Evolutionary conservation across 2,888 invertebrate species (phyloP).

Genomic region (Spatulosminthurus flaviceps): DNA sequence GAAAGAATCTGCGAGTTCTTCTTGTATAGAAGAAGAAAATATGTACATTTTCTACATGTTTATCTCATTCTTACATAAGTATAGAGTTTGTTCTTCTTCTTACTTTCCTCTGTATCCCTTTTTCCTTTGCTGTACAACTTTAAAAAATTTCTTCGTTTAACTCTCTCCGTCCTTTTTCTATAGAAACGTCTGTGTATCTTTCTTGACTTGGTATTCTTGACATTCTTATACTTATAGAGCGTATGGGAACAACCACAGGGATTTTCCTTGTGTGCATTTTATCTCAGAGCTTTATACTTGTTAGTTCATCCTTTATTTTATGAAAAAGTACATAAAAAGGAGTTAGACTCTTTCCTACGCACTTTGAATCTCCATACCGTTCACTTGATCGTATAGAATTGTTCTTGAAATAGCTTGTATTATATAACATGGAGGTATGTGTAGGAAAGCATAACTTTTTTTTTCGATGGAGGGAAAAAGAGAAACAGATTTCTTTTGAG

Average conservation of each 20-base stretch:
- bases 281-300: conserved; percentile 1
- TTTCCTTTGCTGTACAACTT: conserved; percentile 4
- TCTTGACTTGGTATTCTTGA: no score
- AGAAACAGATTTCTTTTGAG: conserved; percentile 39
- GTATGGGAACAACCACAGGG: neutral
- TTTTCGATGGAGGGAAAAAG: conserved; percentile 17
- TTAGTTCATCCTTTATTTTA: conserved; percentile 24
- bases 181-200: no score
- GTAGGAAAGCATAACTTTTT: neutral
- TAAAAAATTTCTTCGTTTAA: conserved; percentile 28
- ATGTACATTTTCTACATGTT: neutral
- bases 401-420: no score
- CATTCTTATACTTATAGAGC: neutral
- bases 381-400: neutral
- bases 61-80: neutral
- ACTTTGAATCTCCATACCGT: neutral
- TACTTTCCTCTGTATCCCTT: conserved; percentile 1
- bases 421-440: no score
- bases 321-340: conserved; percentile 19
- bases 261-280: neutral
- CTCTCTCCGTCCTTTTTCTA: neutral
- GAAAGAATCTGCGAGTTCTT: no score
- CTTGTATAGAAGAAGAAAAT: no score
- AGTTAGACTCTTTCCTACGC: neutral
- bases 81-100: neutral